Evolutionary conservation across 2,113 vertebrate genomes (phyloP), one percentile per base, ranked within the genome.

Genomic region (Xiphias gladius): DNA sequence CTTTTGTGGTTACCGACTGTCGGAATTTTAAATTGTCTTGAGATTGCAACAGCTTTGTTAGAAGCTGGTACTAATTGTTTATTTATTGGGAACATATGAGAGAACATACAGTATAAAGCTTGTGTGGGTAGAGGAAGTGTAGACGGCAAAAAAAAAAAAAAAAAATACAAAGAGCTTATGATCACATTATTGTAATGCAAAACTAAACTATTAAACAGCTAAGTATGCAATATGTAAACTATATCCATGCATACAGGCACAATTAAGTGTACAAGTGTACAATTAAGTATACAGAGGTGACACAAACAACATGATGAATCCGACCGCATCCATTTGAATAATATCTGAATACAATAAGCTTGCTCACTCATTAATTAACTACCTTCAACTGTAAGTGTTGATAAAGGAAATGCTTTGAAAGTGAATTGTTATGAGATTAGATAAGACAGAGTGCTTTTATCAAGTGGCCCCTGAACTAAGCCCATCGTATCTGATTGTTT

Each of bases 401-500:
- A 85, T 80, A 54, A 77, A 85, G 70, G n/a, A 83, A 79, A 83
- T 16, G 1, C 64, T 83, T 55, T 50, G n/a, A 55, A 76, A 84
- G 14, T 67, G 46, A 85, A 80, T 17, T 41, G 22, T 73, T 87
- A 76, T 48, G 19, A 35, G 26, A 66, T 14, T 16, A 69, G 69
- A 82, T 68, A 83, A 73, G 35, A 73, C 24, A 16, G 2, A 17
- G 46, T 65, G 35, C 50, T 78, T 71, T 82, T 59, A 75, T 84
- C 69, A 78, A 72, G 11, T 57, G 41, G 48, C 50, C 46, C 35
- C 22, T 71, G 59, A 73, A 70, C 59, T 66, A 54, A 75, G 35
- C 72, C 22, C 43, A 46, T 85, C 76, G 64, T 77, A 87, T 83
- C 71, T 52, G 87, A 91, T 81, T 66, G 70, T 86, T 87, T 86